These are phyloP conservation scores for Arremon aurantiirostris DNA, from an alignment of 2,797 vertebrate genomes.

Conservation along the genomic window DNA sequence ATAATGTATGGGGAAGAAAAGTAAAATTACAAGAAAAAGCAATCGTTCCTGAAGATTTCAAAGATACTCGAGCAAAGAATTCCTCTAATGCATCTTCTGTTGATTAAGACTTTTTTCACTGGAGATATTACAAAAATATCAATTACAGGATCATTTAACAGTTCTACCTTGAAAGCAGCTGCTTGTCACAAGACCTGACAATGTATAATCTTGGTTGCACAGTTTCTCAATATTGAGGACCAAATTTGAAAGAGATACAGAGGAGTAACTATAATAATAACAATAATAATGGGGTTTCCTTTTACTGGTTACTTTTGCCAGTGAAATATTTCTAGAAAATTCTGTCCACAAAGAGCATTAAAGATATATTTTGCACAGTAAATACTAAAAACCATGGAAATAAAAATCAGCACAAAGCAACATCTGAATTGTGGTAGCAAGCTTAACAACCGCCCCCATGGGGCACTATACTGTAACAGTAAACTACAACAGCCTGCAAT, in stretches of 20 bases:
- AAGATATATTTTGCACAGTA: background rate
- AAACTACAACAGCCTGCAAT: background rate
- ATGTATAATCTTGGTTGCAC: background rate
- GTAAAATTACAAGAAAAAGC: background rate
- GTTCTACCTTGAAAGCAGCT: background rate
- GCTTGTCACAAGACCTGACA: background rate
- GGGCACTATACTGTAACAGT: background rate
- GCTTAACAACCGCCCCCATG: background rate
- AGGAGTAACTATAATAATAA: background rate
- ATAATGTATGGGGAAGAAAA: background rate
- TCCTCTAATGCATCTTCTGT: background rate
- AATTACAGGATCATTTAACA: conserved; percentile 12
- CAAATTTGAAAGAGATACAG: background rate
- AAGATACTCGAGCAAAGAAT: background rate
- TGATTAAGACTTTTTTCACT: background rate
- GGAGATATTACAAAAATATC: background rate
- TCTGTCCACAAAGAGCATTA: background rate
- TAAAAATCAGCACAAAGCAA: background rate
- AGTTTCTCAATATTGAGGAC: background rate
- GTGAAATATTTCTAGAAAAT: background rate
- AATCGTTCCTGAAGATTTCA: conserved; percentile 11
- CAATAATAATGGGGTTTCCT: background rate
- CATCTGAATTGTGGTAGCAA: background rate
- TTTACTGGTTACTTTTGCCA: background rate
- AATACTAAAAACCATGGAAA: background rate